A percentile compares a stretch with the other conserved stretches of the same genome.
Conservation (phyloP, 2,797 vertebrate species). For the Lutjanus argentimaculatus region DNA sequence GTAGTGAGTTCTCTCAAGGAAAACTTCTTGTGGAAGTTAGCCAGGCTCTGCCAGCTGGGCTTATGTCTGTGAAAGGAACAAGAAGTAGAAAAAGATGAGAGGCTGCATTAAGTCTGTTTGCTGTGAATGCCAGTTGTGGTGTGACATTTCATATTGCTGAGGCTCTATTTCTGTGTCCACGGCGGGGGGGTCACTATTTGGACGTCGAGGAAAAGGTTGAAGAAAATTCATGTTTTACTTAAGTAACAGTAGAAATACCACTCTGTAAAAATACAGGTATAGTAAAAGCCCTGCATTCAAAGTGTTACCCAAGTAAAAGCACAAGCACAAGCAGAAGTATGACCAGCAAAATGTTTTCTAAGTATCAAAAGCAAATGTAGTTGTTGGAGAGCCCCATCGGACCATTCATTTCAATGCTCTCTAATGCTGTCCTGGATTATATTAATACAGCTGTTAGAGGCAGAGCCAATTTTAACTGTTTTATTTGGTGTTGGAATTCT, state of each 20-base stretch:
- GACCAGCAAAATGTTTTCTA: no score
- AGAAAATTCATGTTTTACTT: neutral
- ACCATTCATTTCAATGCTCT: no score
- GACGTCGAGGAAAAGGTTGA: neutral
- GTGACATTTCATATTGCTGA: conserved; percentile 35
- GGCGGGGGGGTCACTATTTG: neutral
- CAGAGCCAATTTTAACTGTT: neutral
- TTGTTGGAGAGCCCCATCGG: no score
- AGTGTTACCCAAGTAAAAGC: neutral
- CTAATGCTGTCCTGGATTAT: no score
- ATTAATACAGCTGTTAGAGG: neutral
- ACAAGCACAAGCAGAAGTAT: no score
- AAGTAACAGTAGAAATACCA: neutral
- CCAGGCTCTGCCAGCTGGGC: conserved; percentile 44
- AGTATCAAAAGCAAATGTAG: no score
- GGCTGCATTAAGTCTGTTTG: conserved; percentile 26
- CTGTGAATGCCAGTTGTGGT: conserved; percentile 33
- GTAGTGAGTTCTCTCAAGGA: conserved; percentile 62
- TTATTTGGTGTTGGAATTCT: neutral
- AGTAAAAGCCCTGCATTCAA: neutral
- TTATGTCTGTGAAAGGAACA: conserved; percentile 49
- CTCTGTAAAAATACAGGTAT: neutral
- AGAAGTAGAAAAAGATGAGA: conserved; percentile 21
- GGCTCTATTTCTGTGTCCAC: conserved; percentile 3
- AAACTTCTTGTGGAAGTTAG: conserved; percentile 69